Base-by-base conservation (phyloP, 2,888 invertebrate species). In the Horisme vitalbata region DNA sequence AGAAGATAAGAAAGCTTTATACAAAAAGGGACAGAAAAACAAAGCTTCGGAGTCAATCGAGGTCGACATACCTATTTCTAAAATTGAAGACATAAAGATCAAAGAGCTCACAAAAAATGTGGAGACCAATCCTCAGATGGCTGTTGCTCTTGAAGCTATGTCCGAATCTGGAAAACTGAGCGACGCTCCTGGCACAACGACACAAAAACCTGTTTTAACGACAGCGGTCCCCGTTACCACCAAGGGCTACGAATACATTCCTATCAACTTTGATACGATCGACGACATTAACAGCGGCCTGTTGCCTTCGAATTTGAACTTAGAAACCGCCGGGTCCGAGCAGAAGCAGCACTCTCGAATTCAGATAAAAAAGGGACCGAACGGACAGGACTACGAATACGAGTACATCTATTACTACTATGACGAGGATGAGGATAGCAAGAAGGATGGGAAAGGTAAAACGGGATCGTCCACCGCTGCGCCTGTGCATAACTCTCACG, bases 341-440 rank as follows among this genome's bases (percentile, higher is more conserved):
- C 93, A 93, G 62, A 92, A 91, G 55, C 92, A 92, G 63, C 93
- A 94, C 57, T 94, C 95, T 0, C 89, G 94, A 49, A 94, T 95
- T 60, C 94, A 96, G 90, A 93, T 96, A 20, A 96, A 96, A 68
- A 96, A 96, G 70, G 96, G 95, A 8, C 95, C 96, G 1, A 96
- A 96, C 67, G 96, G 96, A 1, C 94, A 96, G 76, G 96, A 97
- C 70, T 96, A 96, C 69, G 97, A 97, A 76, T 97, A 96, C 69
- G 97, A 97, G 74, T 97, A 97, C 71, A 95, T 97, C 14, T 97
- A 97, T 70, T 97, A 97, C 71, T 97, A 97, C 65, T 95, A 95
- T 63, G 96, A 96, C 63, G 96, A 96, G 57, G 95, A 95, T 2
- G 95, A 95, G 11, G 93, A 93, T 33, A 58, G 54, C 13, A 82